A percentile compares a stretch with the other conserved stretches of the same genome.
phyloP scores from a whole-genome alignment of 2,888 invertebrate species.

The Drosophila paranaensis region DNA sequence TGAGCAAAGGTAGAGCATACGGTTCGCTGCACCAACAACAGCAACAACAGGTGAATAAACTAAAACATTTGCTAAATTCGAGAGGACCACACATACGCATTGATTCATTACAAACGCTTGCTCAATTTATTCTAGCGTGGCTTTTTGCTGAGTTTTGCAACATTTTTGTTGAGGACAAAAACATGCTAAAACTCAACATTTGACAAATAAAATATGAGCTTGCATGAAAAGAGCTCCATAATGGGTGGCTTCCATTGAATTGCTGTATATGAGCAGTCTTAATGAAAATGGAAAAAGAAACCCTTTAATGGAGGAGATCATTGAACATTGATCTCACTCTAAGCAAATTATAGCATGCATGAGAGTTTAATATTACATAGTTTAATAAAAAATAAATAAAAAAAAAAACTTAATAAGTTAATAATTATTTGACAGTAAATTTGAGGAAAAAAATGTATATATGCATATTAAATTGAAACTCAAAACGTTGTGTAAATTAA shows the following conservation, averaged over 20 bases:
- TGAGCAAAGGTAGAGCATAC: conserved; percentile 26
- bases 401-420: too few species aligned
- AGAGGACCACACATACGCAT: conserved; percentile 10
- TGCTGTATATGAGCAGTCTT: background rate
- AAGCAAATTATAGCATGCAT: background rate
- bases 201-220: background rate
- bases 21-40: conserved; percentile 38
- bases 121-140: conserved; percentile 2
- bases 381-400: background rate
- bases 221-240: background rate
- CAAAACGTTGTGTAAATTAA: too few species aligned
- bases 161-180: background rate
- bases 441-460: too few species aligned
- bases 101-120: conserved; percentile 9
- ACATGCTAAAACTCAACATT: background rate
- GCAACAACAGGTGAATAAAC: conserved; percentile 14
- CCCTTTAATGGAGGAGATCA: background rate
- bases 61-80: conserved; percentile 34
- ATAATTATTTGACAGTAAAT: too few species aligned
- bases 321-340: background rate
- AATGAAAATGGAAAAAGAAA: background rate
- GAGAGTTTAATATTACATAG: background rate
- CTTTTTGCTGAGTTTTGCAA: background rate
- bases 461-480: too few species aligned
- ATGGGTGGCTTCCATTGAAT: background rate